Base-by-base conservation (phyloP, 2,888 invertebrate genomes). In the Phortica magna region DNA sequence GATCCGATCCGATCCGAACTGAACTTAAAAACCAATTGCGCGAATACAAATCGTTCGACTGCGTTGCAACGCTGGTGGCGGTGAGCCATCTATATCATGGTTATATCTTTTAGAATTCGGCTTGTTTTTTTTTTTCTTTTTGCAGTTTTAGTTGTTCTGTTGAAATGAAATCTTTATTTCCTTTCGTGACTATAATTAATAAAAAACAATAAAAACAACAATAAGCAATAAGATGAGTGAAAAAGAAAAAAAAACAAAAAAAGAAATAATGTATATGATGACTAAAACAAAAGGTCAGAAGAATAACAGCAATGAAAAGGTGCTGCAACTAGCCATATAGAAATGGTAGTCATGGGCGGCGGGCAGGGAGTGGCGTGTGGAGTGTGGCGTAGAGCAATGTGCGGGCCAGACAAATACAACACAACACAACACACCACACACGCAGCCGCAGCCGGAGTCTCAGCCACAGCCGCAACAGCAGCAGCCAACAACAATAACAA, bases 171-270 rank as follows among this genome's bases (percentile, higher is more conserved):
- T 87, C 87, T 87, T 87, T 88, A 88, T 88, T 87, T 89, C 89
- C 89, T 90, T 89, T 89, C 90, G 89, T 89, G 88, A 90, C 90
- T 90, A 89, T 89, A 89, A 89, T 89, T 89, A 89, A 89, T 85
- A 88, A 71, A 71, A 39, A n/a, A 39, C 65, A 65, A 65, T 14
- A 68, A 70, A 41, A 68, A 68, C 17, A 48, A 48, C 9, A 48
- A 48, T 48, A 48, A 67, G n/a, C 42, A 59, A n/a, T n/a, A n/a
- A n/a, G n/a, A n/a, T n/a, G n/a, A n/a, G n/a, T n/a, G n/a, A 12
- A 74, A 74, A 74, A 43, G 53, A 55, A n/a, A 74, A 43, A 57
- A 77, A 73, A 59, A 39, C 42, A 55, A 55, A 43, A 39, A 70
- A 74, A 75, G 65, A 57, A 57, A 43, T 17, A 68, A 70, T 55